phyloP scores from a whole-genome alignment of 1,140 invertebrate genomes.

The Wiebesia pumilae region DNA sequence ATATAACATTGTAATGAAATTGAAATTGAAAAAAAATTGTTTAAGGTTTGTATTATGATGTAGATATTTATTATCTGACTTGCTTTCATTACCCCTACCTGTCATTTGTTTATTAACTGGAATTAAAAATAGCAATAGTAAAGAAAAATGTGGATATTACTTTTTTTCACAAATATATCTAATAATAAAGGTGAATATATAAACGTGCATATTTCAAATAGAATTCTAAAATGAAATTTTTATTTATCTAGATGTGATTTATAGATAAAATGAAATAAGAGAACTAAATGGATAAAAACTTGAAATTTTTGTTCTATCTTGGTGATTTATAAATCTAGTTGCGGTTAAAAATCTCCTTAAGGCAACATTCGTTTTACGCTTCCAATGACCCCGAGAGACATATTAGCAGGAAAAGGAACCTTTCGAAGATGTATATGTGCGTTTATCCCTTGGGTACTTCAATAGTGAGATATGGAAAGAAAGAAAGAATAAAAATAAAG shows the following conservation, averaged over 20 bases:
- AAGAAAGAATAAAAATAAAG: background rate
- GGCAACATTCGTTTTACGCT: background rate
- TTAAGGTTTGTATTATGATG: too few relatives aligned
- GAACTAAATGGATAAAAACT: background rate
- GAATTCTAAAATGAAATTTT: background rate
- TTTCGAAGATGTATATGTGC: constrained; percentile 9
- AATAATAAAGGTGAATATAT: background rate
- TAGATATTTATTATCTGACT: too few relatives aligned
- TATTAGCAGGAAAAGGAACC: constrained; percentile 37
- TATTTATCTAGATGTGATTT: background rate
- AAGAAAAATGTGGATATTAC: too few relatives aligned
- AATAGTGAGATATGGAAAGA: background rate
- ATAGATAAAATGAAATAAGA: background rate
- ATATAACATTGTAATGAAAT: too few relatives aligned
- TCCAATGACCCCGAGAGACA: constrained; percentile 13
- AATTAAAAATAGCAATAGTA: too few relatives aligned
- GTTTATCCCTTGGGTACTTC: constrained; percentile 42
- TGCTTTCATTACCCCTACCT: too few relatives aligned
- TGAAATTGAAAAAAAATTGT: too few relatives aligned
- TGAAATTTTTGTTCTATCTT: background rate
- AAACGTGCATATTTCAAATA: background rate
- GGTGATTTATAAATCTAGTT: constrained; percentile 8
- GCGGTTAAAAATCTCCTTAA: constrained; percentile 52
- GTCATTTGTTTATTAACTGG: too few relatives aligned
- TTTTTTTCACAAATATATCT: background rate